Conservation (phyloP, 2,113 vertebrate species). For the Choloepus hoffmanni region DNA sequence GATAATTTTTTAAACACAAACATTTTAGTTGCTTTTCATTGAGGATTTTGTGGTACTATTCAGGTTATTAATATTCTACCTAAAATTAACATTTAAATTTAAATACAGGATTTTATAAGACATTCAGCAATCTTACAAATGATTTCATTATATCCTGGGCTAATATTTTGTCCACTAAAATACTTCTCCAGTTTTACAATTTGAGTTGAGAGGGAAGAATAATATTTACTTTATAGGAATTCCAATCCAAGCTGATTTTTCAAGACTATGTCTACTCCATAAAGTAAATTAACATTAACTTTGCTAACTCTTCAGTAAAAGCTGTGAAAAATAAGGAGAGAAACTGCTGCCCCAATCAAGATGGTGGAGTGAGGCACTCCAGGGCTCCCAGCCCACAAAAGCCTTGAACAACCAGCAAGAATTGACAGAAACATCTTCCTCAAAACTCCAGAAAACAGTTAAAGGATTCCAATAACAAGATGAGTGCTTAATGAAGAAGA, state of each 20-base stretch:
- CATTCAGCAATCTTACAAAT: not conserved
- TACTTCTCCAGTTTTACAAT: constrained; percentile 59
- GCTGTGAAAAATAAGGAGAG: not conserved
- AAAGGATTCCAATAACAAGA: no score
- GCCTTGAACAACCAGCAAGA: no score
- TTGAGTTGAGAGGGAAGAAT: constrained; percentile 54
- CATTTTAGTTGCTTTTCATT: constrained; percentile 42
- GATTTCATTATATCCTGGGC: not conserved
- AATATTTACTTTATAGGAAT: constrained; percentile 67
- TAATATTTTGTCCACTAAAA: constrained; percentile 50
- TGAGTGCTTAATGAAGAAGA: no score
- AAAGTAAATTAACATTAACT: constrained; percentile 63
- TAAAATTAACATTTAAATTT: constrained; percentile 69
- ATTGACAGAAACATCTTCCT: no score
- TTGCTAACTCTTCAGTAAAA: constrained; percentile 47
- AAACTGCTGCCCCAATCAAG: not conserved
- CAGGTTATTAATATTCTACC: constrained; percentile 46
- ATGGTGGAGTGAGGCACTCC: no score
- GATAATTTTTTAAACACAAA: constrained; percentile 65
- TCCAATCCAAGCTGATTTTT: constrained; percentile 66
- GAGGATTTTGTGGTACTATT: not conserved
- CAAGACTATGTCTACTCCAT: constrained; percentile 43
- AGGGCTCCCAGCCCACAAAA: no score
- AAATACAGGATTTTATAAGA: constrained; percentile 55
- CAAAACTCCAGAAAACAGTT: no score